Base-by-base conservation (phyloP, 1,140 invertebrate genomes). In the Trichoplusia ni region DNA sequence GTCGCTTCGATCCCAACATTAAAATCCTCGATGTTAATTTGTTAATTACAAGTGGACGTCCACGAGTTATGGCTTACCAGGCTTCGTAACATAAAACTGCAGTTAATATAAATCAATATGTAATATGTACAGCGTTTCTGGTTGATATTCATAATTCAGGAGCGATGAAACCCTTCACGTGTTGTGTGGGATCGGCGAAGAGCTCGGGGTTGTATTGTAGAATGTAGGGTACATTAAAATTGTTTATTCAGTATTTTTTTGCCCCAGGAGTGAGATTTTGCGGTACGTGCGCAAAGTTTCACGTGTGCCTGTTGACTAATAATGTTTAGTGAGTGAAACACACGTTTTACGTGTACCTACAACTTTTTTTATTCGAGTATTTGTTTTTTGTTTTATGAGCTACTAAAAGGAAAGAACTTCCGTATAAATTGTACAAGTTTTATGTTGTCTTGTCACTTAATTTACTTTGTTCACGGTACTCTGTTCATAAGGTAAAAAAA, bases 91-190 rank as follows among this genome's bases (percentile, higher is more conserved):
- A 61, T 61, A 49, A 61, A 61, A 61, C 33, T 61, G 59, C 35
- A 61, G 59, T 70, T 63, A 66, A 16, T 67, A 73, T 76, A 73
- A 78, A 78, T 78, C 75, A 78, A 49, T 66, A 60, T 29, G 62
- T 59, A 58, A 63, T 70, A 35, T 42, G 56, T 44, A 67, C 54
- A 66, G n/a, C 29, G 29, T 47, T 47, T 47, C 60, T 71, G 56
- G 62, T 68, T 46, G 63, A 63, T 71, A 71, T 73, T 47, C 66
- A 82, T 82, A 78, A 82, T 79, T 79, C 73, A 81, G 65, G 63
- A 68, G 67, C 65, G 59, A 58, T 73, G 67, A 64, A 67, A 65
- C 44, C 51, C 47, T 72, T 68, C 49, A 29, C 40, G 60, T 25
- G 6, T 27, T 47, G 47, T 58, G 14, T 61, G 49, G 40, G 16